Conservation (phyloP, 1,140 invertebrate genomes). For the Heterodera schachtii region DNA sequence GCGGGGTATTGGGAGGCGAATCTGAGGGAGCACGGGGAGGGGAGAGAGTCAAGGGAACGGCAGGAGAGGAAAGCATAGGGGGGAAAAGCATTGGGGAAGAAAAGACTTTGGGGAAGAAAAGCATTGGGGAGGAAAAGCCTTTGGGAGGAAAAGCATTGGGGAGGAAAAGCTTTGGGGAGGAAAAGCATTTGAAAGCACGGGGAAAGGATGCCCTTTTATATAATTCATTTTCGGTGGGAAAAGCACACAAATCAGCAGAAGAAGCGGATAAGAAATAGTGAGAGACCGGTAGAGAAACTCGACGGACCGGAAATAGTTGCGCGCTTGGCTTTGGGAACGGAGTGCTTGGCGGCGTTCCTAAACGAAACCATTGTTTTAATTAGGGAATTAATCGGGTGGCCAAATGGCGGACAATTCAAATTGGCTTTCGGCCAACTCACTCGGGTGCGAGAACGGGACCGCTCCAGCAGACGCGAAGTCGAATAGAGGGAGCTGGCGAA, state of each 20-base stretch:
- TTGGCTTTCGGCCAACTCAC: constrained; percentile 13
- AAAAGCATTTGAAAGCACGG: too few species aligned
- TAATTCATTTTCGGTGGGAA: too few species aligned
- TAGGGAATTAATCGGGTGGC: not conserved
- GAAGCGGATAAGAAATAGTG: not conserved
- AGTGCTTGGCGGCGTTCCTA: constrained; percentile 59
- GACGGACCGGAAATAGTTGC: constrained; percentile 58
- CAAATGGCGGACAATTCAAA: not conserved
- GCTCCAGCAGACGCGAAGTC: constrained; percentile 59
- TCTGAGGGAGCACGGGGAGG: constrained; percentile 45
- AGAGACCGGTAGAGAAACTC: constrained; percentile 20
- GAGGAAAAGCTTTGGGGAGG: too few species aligned
- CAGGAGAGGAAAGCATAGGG: too few species aligned
- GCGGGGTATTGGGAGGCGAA: constrained; percentile 57
- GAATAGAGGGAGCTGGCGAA: constrained; percentile 61
- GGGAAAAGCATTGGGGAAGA: too few species aligned
- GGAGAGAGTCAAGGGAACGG: too few species aligned
- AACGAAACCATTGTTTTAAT: not conserved
- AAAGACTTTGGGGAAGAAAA: too few species aligned
- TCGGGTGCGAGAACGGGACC: constrained; percentile 64
- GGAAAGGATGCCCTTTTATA: too few species aligned
- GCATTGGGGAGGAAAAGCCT: too few species aligned
- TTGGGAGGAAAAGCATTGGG: too few species aligned
- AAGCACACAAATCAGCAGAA: not conserved
- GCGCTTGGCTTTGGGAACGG: constrained; percentile 56